Evolutionary conservation across 2,888 invertebrate species (phyloP).

Genomic region (Chironomus riparius): DNA sequence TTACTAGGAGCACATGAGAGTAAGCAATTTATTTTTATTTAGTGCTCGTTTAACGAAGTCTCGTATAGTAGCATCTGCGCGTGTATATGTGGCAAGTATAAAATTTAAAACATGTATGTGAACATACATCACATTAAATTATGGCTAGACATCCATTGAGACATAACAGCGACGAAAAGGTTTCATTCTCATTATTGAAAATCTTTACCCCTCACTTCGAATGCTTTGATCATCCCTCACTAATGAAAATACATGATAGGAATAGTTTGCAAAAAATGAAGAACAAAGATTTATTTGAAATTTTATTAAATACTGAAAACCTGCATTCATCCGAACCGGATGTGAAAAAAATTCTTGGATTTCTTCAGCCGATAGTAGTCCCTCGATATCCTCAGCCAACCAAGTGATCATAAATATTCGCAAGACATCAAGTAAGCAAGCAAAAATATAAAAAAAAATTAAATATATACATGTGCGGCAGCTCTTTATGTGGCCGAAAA

Average conservation of each 20-base stretch:
- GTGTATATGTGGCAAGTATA: too few relatives aligned
- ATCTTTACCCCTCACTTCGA: too few relatives aligned
- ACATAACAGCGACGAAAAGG: too few relatives aligned
- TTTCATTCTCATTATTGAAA: too few relatives aligned
- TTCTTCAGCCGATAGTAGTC: conserved; percentile 24
- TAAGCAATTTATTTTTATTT: neutral
- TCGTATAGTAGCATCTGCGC: too few relatives aligned
- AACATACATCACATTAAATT: neutral
- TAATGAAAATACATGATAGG: too few relatives aligned
- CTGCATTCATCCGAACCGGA: neutral
- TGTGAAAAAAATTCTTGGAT: conserved; percentile 22
- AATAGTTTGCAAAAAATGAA: too few relatives aligned
- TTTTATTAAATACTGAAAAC: too few relatives aligned
- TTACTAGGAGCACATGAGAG: conserved; percentile 8
- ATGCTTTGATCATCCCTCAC: too few relatives aligned
- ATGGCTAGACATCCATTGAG: too few relatives aligned
- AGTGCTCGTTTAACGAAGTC: neutral
- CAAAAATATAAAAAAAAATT: neutral
- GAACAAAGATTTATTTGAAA: too few relatives aligned
- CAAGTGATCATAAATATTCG: conserved; percentile 16
- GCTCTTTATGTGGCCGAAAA: conserved; percentile 21
- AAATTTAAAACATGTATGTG: neutral
- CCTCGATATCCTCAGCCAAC: conserved; percentile 21
- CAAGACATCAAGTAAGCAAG: neutral
- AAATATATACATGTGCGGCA: neutral